phyloP scores from a whole-genome alignment of 2,113 vertebrate genomes.

The Clinocottus analis region DNA sequence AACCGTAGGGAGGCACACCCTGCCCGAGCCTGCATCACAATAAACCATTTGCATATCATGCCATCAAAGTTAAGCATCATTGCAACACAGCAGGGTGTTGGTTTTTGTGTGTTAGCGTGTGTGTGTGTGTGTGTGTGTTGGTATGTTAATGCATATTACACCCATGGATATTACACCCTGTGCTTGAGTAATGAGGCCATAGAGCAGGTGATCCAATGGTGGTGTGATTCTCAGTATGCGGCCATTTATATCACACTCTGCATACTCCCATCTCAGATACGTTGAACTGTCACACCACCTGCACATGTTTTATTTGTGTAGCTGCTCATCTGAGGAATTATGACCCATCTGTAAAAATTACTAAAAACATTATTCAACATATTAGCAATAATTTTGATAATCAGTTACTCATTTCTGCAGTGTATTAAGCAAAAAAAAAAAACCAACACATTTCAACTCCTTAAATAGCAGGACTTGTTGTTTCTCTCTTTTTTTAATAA shows the following conservation, averaged over 20 bases:
- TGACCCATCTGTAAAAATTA: background rate
- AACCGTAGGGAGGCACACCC: slow-evolving; percentile 20
- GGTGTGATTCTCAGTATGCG: slow-evolving; percentile 19
- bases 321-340: background rate
- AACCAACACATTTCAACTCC: too few relatives aligned
- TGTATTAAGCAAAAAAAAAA: too few relatives aligned
- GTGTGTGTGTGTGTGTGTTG: background rate
- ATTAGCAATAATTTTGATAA: too few relatives aligned
- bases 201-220: slow-evolving; percentile 7
- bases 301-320: background rate
- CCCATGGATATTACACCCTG: background rate
- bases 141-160: background rate
- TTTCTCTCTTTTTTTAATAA: too few relatives aligned
- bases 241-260: slow-evolving; percentile 1
- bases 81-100: background rate
- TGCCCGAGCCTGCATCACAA: slow-evolving; percentile 27
- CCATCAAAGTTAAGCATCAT: slow-evolving; percentile 18
- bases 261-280: background rate
- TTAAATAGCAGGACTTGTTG: too few relatives aligned
- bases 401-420: too few relatives aligned
- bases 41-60: slow-evolving; percentile 48
- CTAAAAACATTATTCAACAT: too few relatives aligned
- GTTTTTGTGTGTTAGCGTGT: background rate
- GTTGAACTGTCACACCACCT: slow-evolving; percentile 7
- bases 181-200: background rate